These are phyloP conservation scores for Cirrhinus mrigala DNA, from an alignment of 2,797 vertebrate species.

Conservation along the genomic window DNA sequence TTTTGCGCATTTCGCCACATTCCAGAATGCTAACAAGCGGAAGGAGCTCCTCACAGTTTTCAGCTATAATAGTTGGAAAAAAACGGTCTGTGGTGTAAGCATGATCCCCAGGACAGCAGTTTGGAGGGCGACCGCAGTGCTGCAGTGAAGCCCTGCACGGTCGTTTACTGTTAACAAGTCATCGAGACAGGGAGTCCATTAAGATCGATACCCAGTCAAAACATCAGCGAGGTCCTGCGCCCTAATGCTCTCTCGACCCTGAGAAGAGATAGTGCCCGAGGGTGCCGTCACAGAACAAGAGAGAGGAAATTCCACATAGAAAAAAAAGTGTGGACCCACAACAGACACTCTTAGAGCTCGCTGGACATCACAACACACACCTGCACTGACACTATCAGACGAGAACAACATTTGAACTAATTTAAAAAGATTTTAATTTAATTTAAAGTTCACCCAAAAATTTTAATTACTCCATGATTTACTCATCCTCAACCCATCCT, in stretches of 20 bases:
- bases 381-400: constrained; percentile 6
- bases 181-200: constrained; percentile 39
- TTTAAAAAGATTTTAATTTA: neutral
- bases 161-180: constrained; percentile 44
- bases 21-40: constrained; percentile 55
- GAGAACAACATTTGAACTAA: neutral
- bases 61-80: constrained; percentile 44
- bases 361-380: constrained; percentile 71
- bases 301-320: constrained; percentile 73
- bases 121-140: constrained; percentile 33
- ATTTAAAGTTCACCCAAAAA: no score
- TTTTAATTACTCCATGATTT: no score
- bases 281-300: constrained; percentile 41
- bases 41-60: constrained; percentile 50
- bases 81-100: neutral
- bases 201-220: constrained; percentile 60
- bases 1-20: constrained; percentile 48
- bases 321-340: constrained; percentile 72
- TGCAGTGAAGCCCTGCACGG: constrained; percentile 10
- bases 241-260: constrained; percentile 39
- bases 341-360: constrained; percentile 67
- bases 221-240: constrained; percentile 49
- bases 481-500: no score
- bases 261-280: constrained; percentile 43
- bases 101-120: constrained; percentile 32